These are phyloP conservation scores for Epiblema foenella DNA, from an alignment of 2,888 invertebrate species.

Conservation along the genomic window DNA sequence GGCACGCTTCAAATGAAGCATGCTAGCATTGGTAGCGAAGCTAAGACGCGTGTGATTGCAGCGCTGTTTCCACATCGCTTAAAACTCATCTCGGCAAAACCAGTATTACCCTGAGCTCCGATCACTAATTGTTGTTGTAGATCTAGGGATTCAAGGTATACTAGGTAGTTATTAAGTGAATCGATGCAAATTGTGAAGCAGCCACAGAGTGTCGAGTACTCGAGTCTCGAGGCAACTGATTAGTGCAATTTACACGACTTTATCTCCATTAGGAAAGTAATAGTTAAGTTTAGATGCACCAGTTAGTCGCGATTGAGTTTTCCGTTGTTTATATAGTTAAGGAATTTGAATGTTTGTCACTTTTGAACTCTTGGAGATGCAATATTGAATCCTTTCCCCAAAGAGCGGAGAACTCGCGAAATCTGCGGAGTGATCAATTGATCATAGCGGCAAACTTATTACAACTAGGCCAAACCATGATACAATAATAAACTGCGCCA, in stretches of 20 bases:
- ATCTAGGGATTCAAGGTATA: not conserved
- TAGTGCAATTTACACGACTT: slow-evolving; percentile 19
- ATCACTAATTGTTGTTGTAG: not conserved
- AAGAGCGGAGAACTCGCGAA: too few relatives aligned
- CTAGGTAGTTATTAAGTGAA: not conserved
- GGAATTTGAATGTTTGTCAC: not conserved
- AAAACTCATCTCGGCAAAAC: not conserved
- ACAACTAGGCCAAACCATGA: too few relatives aligned
- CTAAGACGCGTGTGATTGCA: slow-evolving; percentile 22
- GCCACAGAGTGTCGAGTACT: slow-evolving; percentile 8
- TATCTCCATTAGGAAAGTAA: slow-evolving; percentile 18
- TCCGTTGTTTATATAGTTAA: too few relatives aligned
- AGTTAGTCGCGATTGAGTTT: not conserved
- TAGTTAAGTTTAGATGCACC: slow-evolving; percentile 12
- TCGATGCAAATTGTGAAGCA: not conserved
- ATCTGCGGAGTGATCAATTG: too few relatives aligned
- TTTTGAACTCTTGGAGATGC: too few relatives aligned
- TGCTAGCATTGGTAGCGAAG: slow-evolving; percentile 9
- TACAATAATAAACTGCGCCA: too few relatives aligned
- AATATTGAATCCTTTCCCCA: too few relatives aligned
- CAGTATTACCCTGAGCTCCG: not conserved
- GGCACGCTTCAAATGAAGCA: slow-evolving; percentile 17
- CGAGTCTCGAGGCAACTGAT: slow-evolving; percentile 8
- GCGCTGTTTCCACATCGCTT: not conserved
- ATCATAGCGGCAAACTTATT: too few relatives aligned